A percentile compares a stretch with the other conserved stretches of the same genome.
Evolutionary conservation across 2,113 vertebrate species (phyloP).

Genomic region (Puffinus mauretanicus): DNA sequence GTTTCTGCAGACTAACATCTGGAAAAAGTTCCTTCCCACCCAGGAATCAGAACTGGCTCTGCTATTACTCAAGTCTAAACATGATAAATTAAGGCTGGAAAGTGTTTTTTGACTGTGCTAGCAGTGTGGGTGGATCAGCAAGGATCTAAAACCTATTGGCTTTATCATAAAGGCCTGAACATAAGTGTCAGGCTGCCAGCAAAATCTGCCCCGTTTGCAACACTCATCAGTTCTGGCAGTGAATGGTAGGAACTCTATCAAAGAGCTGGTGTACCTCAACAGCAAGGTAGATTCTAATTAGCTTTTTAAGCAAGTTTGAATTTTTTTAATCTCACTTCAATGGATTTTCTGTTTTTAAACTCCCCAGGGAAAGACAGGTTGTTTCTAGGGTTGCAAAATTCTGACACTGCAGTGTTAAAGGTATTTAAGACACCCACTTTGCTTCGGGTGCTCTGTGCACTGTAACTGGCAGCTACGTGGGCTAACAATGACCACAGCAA

Average conservation of each 20-base stretch:
- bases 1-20: neutral
- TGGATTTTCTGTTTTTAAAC: neutral
- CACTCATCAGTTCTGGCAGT: neutral
- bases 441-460: neutral
- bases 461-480: neutral
- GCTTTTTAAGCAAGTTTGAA: neutral
- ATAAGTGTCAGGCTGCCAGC: neutral
- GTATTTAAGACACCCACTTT: neutral
- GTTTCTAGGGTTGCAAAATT: neutral
- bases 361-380: neutral
- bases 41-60: neutral
- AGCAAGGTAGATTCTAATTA: neutral
- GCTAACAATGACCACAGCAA: neutral
- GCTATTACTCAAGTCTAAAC: conserved; percentile 11
- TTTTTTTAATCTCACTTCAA: neutral
- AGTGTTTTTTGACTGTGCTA: neutral
- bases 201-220: neutral
- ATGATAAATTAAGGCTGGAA: neutral
- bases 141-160: neutral
- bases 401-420: neutral
- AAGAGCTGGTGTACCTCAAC: neutral
- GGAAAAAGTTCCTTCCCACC: conserved; percentile 2
- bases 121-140: conserved; percentile 22
- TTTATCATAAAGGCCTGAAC: neutral
- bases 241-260: neutral